Evolutionary conservation across 1,140 invertebrate species (phyloP), one percentile per base, ranked within the genome.

Genomic region (Drosophila grimshawi): DNA sequence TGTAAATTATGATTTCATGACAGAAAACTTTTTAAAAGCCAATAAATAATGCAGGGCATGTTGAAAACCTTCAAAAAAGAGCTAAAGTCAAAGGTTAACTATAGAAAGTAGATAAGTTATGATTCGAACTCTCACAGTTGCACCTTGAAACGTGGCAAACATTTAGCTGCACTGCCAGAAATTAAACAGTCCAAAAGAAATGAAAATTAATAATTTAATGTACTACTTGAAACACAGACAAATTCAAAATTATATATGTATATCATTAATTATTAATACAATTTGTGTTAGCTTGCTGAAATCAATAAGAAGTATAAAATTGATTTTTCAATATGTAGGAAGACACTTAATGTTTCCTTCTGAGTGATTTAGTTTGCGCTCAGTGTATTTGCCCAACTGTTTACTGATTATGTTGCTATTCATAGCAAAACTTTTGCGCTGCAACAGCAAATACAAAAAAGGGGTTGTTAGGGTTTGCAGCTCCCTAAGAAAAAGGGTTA

Each of bases 1-100:
- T 89, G 83, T 88, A 88, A 88, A 88, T 88, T 88, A 88, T 83
- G 53, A 83, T 74, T 88, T 88, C 80, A 88, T 83, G 83, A 78
- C 85, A 80, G 77, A 80, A 89, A 88, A 88, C 68, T 88, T 88
- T 74, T 88, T 71, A 77, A 88, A 89, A 71, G 80, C 69, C 83
- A 83, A 88, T 88, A 89, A 88, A 88, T 88, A 83, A 70, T 62
- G 65, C 56, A 57, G 76, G 57, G 64, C 64, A 65, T 48, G 60
- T 60, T 51, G 71, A 33, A 63, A 69, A 56, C 10, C 10, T 43
- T 1, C 8, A 32, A 43, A 55, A 65, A 55, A 48, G 35, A 62
- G 33, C 48, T 43, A 32, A 43, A 67, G 52, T 43, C 49, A 78
- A 64, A 59, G 52, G 46, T 67, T 60, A 51, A 70, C 61, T 66